phyloP scores from a whole-genome alignment of 2,113 vertebrate genomes.

The Brachyhypopomus gauderio region DNA sequence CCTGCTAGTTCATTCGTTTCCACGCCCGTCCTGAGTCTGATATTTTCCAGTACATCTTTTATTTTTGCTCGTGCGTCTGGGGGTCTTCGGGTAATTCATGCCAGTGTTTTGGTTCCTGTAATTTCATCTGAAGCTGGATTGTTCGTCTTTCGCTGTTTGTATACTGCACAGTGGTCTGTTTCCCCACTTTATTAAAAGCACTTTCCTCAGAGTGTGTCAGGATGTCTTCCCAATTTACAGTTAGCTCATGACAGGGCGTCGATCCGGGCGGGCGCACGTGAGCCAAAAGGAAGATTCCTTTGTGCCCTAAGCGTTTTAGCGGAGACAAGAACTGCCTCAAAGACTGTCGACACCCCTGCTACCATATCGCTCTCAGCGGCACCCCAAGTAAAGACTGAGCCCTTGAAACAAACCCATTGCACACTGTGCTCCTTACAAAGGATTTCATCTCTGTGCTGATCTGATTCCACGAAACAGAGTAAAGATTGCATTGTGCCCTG shows the following conservation, averaged over 20 bases:
- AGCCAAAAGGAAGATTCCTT: slow-evolving; percentile 70
- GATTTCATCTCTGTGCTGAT: slow-evolving; percentile 60
- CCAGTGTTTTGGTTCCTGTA: slow-evolving; percentile 69
- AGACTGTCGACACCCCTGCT: slow-evolving; percentile 72
- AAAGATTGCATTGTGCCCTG: slow-evolving; percentile 61
- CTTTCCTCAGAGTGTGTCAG: slow-evolving; percentile 74
- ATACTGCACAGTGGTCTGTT: slow-evolving; percentile 78
- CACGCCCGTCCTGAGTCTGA: background rate
- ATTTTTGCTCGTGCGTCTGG: slow-evolving; percentile 20
- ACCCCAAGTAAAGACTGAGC: slow-evolving; percentile 64
- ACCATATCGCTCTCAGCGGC: slow-evolving; percentile 63
- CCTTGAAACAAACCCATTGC: slow-evolving; percentile 57
- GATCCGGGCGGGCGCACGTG: slow-evolving; percentile 66
- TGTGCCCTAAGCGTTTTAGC: slow-evolving; percentile 77
- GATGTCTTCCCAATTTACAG: slow-evolving; percentile 79
- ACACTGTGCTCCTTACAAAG: slow-evolving; percentile 66
- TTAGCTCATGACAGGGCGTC: slow-evolving; percentile 74
- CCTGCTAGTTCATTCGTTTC: slow-evolving; percentile 33
- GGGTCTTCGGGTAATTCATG: slow-evolving; percentile 64
- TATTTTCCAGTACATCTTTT: slow-evolving; percentile 32
- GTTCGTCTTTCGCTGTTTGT: slow-evolving; percentile 76
- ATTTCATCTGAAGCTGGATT: slow-evolving; percentile 74
- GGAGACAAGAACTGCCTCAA: slow-evolving; percentile 76
- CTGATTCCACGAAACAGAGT: slow-evolving; percentile 62
- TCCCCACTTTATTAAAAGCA: slow-evolving; percentile 75